Evolutionary conservation across 2,113 vertebrate genomes (phyloP).

Genomic region (Syngnathoides biaculeatus): DNA sequence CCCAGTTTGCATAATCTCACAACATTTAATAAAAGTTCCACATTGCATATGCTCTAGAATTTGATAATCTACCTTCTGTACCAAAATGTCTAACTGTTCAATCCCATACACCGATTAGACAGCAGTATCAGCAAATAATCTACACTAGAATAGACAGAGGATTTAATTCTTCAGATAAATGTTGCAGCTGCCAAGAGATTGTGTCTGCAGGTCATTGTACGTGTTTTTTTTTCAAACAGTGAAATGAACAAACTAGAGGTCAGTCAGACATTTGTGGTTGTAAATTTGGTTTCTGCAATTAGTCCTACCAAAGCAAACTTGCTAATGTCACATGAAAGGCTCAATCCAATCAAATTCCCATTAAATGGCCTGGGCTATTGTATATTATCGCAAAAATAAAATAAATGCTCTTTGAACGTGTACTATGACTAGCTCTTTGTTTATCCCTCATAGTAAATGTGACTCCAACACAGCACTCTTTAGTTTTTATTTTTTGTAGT

Average conservation of each 20-base stretch:
- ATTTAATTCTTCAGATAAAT: not conserved
- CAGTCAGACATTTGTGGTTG: slow-evolving; percentile 1
- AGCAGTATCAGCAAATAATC: not conserved
- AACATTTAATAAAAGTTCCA: not conserved
- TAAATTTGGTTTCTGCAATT: slow-evolving; percentile 1
- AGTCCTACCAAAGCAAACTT: not conserved
- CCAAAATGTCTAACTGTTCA: not conserved
- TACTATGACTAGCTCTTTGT: slow-evolving; percentile 34
- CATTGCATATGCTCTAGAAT: not conserved
- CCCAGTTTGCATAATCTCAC: not conserved
- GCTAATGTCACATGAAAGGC: slow-evolving; percentile 11
- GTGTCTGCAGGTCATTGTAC: not conserved
- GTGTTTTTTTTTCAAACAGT: not conserved
- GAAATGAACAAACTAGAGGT: slow-evolving; percentile 7
- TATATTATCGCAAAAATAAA: not conserved
- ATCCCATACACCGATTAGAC: not conserved
- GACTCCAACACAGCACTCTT: slow-evolving; percentile 9
- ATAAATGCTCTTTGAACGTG: not conserved
- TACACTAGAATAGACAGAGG: not conserved
- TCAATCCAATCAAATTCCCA: not conserved
- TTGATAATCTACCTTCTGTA: not conserved
- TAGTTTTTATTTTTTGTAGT: not conserved
- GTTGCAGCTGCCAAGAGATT: not conserved
- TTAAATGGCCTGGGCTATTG: not conserved
- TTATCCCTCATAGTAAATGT: slow-evolving; percentile 31